Evolutionary conservation across 2,113 vertebrate species (phyloP), one percentile per base, ranked within the genome.

Genomic region (Phalacrocorax pelagicus): DNA sequence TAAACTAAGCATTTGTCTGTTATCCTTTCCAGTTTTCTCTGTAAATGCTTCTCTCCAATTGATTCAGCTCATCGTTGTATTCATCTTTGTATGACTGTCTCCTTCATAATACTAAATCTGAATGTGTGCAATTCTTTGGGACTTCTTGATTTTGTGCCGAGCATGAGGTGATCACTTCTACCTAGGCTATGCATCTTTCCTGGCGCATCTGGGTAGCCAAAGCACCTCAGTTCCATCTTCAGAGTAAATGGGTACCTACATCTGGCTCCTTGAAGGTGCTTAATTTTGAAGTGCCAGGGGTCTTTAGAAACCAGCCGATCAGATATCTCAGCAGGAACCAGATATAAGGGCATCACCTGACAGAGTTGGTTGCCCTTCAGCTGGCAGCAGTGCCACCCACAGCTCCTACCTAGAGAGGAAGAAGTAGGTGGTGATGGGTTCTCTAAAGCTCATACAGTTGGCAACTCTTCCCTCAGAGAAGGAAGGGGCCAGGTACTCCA

Each of bases 291-390:
- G 22, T 34, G 6, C 34, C 34, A 36, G 38, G 17, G 10, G 29
- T 78, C 14, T 79, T 8, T 38, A 79, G 65, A 71, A 84, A 55
- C 16, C 36, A 46, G 38, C 61, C 49, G 14, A 24, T 81, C 40
- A 49, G 84, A 0, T 38, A 11, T 77, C 49, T 79, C 32, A 47
- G 36, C 42, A 57, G 67, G 47, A 66, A 4, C 24, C 27, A 63
- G 51, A 4, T 49, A 42, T 1, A 19, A 74, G 44, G 44, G 12
- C 0, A 0, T n/a, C 40, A 11, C 24, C 34, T 79, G 61, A n/a
- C 15, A 2, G 27, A 47, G 12, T 29, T 38, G 62, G 20, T 86
- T 91, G 36, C 29, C 49, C 32, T 80, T 1, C 3, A 61, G 66
- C 58, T 79, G 55, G 18, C 16, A 40, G 66, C 0, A 0, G 11